Evolutionary conservation across 1,140 invertebrate species (phyloP).

Genomic region (Chironomus tepperi): DNA sequence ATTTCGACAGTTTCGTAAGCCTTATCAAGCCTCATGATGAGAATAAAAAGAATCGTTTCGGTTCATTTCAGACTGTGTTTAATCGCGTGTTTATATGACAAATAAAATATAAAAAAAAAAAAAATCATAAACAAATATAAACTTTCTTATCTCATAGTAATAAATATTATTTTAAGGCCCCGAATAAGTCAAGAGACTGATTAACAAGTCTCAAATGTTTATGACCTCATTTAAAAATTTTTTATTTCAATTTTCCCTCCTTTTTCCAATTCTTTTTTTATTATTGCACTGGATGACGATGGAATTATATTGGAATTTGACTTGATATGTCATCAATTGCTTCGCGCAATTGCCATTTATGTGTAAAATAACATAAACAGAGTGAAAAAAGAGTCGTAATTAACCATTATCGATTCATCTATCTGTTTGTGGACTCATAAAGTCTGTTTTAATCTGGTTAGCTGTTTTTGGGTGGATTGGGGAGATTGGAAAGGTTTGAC

Average conservation of each 20-base stretch:
- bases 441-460: too few relatives aligned
- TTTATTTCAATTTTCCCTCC: background rate
- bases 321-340: background rate
- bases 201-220: conserved; percentile 20
- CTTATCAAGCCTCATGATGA: background rate
- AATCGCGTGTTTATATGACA: conserved; percentile 7
- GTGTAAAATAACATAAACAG: background rate
- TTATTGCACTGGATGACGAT: too few relatives aligned
- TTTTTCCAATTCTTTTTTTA: too few relatives aligned
- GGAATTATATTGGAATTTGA: background rate
- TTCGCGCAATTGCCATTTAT: background rate
- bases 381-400: too few relatives aligned
- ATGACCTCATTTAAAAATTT: conserved; percentile 20
- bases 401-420: too few relatives aligned
- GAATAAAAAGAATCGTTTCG: background rate
- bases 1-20: too few relatives aligned
- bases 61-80: conserved; percentile 3
- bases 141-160: conserved; percentile 18
- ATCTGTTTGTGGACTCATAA: too few relatives aligned
- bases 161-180: conserved; percentile 12
- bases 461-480: too few relatives aligned
- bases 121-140: background rate
- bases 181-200: conserved; percentile 19
- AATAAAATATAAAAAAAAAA: too few relatives aligned
- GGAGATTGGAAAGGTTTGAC: too few relatives aligned